phyloP scores from a whole-genome alignment of 1,140 invertebrate genomes.

The Saxidomus purpurata region DNA sequence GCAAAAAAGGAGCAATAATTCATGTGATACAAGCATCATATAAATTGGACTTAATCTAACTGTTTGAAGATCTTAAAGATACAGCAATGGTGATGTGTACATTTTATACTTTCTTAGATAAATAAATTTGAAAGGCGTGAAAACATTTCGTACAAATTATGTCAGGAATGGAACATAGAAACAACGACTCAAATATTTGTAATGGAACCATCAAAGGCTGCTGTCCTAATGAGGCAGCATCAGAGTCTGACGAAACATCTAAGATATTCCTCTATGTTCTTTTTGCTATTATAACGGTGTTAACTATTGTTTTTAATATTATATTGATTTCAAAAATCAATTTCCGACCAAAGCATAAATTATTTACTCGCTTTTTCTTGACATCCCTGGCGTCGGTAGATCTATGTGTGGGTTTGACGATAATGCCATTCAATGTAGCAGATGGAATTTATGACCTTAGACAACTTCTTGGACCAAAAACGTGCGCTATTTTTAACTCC shows the following conservation, averaged over 20 bases:
- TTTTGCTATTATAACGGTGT: not conserved
- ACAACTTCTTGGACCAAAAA: not conserved
- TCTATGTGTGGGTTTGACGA: constrained; percentile 34
- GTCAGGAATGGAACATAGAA: no score
- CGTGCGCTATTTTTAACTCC: constrained; percentile 21
- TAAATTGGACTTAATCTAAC: no score
- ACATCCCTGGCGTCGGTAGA: constrained; percentile 34
- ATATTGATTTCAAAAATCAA: not conserved
- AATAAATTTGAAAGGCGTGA: no score
- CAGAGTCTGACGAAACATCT: no score
- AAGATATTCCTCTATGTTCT: not conserved
- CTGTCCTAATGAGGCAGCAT: not conserved
- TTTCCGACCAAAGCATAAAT: constrained; percentile 15
- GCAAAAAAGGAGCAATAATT: no score
- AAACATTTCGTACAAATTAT: no score
- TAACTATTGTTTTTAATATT: constrained; percentile 44
- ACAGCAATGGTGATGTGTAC: no score
- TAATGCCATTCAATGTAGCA: constrained; percentile 40
- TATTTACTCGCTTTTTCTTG: constrained; percentile 44
- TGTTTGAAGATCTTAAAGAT: no score
- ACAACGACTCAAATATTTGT: no score
- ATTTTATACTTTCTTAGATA: no score
- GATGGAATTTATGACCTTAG: constrained; percentile 5
- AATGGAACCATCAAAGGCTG: constrained; percentile 59
- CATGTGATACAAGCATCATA: no score